These are phyloP conservation scores for Cosmopolites sordidus DNA, from an alignment of 2,888 invertebrate species.

Conservation along the genomic window DNA sequence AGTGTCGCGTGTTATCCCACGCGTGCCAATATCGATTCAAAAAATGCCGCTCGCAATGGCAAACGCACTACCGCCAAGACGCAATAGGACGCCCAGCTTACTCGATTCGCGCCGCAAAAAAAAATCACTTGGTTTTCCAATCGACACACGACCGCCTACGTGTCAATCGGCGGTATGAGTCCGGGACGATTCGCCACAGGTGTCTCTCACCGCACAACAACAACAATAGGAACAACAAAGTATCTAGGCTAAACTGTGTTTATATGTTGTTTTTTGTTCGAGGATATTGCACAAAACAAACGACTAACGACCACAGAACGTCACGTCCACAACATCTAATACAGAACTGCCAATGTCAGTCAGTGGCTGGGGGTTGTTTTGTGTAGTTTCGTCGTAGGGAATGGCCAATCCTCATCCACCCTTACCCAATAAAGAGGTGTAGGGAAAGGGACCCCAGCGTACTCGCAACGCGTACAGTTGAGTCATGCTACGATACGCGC, in stretches of 20 bases:
- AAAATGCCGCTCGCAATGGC: slow-evolving; percentile 20
- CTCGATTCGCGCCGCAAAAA: slow-evolving; percentile 5
- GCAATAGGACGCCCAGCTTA: too few relatives aligned
- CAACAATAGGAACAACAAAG: slow-evolving; percentile 3
- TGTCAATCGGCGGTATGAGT: not conserved
- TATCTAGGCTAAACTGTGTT: too few relatives aligned
- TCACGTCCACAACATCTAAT: slow-evolving; percentile 49
- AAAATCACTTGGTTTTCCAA: slow-evolving; percentile 2
- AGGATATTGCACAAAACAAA: slow-evolving; percentile 34
- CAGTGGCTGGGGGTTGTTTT: slow-evolving; percentile 41
- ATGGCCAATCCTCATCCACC: slow-evolving; percentile 46
- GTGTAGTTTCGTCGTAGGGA: slow-evolving; percentile 44
- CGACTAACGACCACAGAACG: slow-evolving; percentile 48
- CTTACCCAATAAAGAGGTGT: slow-evolving; percentile 44
- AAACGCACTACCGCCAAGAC: slow-evolving; percentile 27
- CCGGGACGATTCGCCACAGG: slow-evolving; percentile 14
- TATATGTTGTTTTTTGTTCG: not conserved
- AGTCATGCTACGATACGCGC: slow-evolving; percentile 38
- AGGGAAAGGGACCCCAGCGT: slow-evolving; percentile 36
- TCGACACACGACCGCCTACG: not conserved
- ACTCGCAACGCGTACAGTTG: slow-evolving; percentile 38
- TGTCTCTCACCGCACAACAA: slow-evolving; percentile 6
- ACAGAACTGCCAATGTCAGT: slow-evolving; percentile 47
- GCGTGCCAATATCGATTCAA: slow-evolving; percentile 30
- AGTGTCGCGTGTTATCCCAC: slow-evolving; percentile 7